These are phyloP conservation scores for Nemapogon koenigi DNA, from an alignment of 2,888 invertebrate species.

Conservation along the genomic window DNA sequence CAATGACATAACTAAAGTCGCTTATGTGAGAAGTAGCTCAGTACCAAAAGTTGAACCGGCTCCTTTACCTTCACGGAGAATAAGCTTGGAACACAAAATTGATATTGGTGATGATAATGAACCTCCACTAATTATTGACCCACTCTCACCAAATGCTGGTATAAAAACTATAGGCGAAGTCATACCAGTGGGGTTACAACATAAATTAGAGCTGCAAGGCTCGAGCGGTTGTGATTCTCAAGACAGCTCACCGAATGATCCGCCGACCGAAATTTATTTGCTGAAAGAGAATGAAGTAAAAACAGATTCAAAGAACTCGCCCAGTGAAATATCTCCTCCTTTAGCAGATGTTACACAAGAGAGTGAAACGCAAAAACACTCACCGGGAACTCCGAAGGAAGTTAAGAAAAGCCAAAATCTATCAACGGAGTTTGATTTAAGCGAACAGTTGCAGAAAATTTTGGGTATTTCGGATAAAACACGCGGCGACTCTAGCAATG, in stretches of 20 bases:
- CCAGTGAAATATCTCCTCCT: slow-evolving; percentile 54
- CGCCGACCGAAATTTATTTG: slow-evolving; percentile 54
- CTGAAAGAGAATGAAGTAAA: slow-evolving; percentile 35
- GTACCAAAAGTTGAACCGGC: slow-evolving; percentile 48
- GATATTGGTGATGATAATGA: slow-evolving; percentile 58
- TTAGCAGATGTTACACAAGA: slow-evolving; percentile 36
- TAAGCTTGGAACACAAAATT: slow-evolving; percentile 56
- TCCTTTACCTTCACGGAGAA: slow-evolving; percentile 34
- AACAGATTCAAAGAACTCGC: slow-evolving; percentile 42
- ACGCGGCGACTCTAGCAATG: slow-evolving; percentile 32
- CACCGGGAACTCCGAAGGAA: slow-evolving; percentile 51
- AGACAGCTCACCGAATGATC: slow-evolving; percentile 49
- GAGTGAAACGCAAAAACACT: slow-evolving; percentile 44
- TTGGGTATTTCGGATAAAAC: slow-evolving; percentile 57
- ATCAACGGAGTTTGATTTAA: slow-evolving; percentile 56
- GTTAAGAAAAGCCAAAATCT: slow-evolving; percentile 57
- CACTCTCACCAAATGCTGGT: slow-evolving; percentile 46
- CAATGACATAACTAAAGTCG: slow-evolving; percentile 43
- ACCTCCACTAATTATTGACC: slow-evolving; percentile 54
- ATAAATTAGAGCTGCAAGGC: slow-evolving; percentile 38
- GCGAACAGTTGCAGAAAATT: slow-evolving; percentile 58
- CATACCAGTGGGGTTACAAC: slow-evolving; percentile 47
- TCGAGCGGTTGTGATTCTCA: slow-evolving; percentile 43
- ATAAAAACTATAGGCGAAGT: slow-evolving; percentile 57
- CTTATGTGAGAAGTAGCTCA: slow-evolving; percentile 49